Evolutionary conservation across 1,140 invertebrate species (phyloP).

Genomic region (Magallana angulata): DNA sequence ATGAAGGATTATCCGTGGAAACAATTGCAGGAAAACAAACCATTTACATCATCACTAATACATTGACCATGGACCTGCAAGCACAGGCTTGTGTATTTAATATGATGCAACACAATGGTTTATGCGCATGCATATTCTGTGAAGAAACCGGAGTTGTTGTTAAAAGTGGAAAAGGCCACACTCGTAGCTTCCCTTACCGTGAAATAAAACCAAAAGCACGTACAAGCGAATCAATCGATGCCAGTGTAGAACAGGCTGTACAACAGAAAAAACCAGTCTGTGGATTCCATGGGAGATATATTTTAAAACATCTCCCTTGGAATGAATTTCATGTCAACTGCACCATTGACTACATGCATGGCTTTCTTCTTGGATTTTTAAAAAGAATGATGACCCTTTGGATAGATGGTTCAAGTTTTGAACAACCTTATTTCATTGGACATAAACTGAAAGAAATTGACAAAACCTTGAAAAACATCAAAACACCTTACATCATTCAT

Average conservation of each 20-base stretch:
- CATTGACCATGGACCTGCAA: too few species aligned
- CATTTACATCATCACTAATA: too few species aligned
- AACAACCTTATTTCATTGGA: slow-evolving; percentile 46
- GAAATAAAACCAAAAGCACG: neutral
- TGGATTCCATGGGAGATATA: slow-evolving; percentile 41
- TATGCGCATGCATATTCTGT: neutral
- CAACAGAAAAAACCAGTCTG: slow-evolving; percentile 2
- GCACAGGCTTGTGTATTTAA: slow-evolving; percentile 39
- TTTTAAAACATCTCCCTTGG: slow-evolving; percentile 14
- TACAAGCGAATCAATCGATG: neutral
- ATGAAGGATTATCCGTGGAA: too few species aligned
- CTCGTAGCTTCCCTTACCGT: slow-evolving; percentile 39
- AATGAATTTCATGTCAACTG: slow-evolving; percentile 21
- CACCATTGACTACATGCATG: slow-evolving; percentile 49
- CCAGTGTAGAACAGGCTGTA: slow-evolving; percentile 18
- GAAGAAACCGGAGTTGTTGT: slow-evolving; percentile 24
- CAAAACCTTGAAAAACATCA: slow-evolving; percentile 34
- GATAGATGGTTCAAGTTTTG: slow-evolving; percentile 30
- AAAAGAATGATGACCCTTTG: slow-evolving; percentile 26
- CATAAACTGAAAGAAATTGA: slow-evolving; percentile 39
- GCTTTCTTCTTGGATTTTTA: slow-evolving; percentile 35
- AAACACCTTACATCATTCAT: slow-evolving; percentile 44
- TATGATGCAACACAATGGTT: slow-evolving; percentile 53
- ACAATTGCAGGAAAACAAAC: too few species aligned
- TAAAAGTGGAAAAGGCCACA: slow-evolving; percentile 46